Percentiles rank a stretch among this genome's conserved stretches.
These are phyloP conservation scores for Conus betulinus DNA, from an alignment of 1,140 invertebrate species.

Conservation along the genomic window DNA sequence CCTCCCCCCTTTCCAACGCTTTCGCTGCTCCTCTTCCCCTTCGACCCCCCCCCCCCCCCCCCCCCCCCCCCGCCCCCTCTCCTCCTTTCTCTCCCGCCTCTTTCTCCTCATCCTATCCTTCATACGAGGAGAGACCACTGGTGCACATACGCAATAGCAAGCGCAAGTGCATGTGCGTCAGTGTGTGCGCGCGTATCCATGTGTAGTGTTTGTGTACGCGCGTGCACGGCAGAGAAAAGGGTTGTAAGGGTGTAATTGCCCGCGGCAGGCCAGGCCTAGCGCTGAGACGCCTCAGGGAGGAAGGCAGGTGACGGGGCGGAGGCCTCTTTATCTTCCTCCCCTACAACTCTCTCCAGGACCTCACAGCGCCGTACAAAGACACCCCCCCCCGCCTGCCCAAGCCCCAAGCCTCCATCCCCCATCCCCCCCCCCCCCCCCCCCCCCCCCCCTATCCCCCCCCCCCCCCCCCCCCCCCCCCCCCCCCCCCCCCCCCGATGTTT, in stretches of 20 bases:
- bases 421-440: background rate
- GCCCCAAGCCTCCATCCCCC: background rate
- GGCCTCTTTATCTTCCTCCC: background rate
- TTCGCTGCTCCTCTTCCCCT: no score
- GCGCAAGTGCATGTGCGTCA: background rate
- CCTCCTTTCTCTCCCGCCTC: no score
- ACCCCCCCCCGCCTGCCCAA: background rate
- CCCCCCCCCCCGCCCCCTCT: no score
- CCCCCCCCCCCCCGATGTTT: background rate
- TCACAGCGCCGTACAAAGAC: background rate
- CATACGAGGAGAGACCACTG: no score
- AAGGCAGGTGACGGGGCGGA: background rate
- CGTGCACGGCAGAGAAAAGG: background rate
- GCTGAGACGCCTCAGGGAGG: background rate
- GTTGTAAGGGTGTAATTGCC: background rate
- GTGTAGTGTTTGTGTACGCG: no score
- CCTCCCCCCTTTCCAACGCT: no score
- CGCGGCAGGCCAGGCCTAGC: background rate
- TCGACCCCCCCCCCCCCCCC: no score
- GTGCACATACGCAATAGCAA: background rate
- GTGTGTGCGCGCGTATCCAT: background rate
- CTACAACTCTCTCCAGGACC: no score
- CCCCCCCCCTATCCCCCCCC: background rate
- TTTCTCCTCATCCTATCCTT: no score
- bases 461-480: no score